Conservation (phyloP, 92 coral and sea anemone genomes). For the Chrysogorgia sp. region DNA sequence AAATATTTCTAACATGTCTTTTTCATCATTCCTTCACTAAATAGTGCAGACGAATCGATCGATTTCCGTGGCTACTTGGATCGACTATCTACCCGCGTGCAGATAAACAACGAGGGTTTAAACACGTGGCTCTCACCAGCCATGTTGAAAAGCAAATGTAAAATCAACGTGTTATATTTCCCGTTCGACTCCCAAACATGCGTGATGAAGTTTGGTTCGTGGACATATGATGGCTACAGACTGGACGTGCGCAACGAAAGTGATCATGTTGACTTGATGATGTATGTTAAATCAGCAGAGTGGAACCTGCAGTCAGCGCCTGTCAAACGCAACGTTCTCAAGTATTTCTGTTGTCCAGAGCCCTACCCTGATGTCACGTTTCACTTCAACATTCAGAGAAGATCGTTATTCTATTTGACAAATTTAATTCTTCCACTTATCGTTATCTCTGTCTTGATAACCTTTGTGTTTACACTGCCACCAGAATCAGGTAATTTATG, state of each 20-base stretch:
- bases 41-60: slow-evolving; percentile 89
- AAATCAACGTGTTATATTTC: slow-evolving; percentile 84
- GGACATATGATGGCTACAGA: slow-evolving; percentile 96
- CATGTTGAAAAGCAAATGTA: slow-evolving; percentile 91
- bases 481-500: slow-evolving; percentile 89
- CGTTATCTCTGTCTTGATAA: slow-evolving; percentile 83
- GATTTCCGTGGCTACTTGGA: slow-evolving; percentile 93
- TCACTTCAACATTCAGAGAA: slow-evolving; percentile 73
- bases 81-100: slow-evolving; percentile 80
- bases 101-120: slow-evolving; percentile 67
- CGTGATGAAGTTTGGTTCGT: slow-evolving; percentile 93
- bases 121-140: slow-evolving; percentile 97
- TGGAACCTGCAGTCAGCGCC: slow-evolving; percentile 85
- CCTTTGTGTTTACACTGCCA: slow-evolving; percentile 88
- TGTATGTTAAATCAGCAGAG: slow-evolving; percentile 75
- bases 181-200: slow-evolving; percentile 95
- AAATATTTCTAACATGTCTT: not conserved
- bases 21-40: not conserved
- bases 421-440: slow-evolving; percentile 95
- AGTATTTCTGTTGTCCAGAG: slow-evolving; percentile 92
- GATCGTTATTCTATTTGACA: slow-evolving; percentile 95
- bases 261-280: slow-evolving; percentile 73
- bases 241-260: slow-evolving; percentile 83
- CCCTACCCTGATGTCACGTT: slow-evolving; percentile 99
- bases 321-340: slow-evolving; percentile 68